These are phyloP conservation scores for Tinamus major DNA, from an alignment of 2,797 vertebrate genomes.

Conservation along the genomic window DNA sequence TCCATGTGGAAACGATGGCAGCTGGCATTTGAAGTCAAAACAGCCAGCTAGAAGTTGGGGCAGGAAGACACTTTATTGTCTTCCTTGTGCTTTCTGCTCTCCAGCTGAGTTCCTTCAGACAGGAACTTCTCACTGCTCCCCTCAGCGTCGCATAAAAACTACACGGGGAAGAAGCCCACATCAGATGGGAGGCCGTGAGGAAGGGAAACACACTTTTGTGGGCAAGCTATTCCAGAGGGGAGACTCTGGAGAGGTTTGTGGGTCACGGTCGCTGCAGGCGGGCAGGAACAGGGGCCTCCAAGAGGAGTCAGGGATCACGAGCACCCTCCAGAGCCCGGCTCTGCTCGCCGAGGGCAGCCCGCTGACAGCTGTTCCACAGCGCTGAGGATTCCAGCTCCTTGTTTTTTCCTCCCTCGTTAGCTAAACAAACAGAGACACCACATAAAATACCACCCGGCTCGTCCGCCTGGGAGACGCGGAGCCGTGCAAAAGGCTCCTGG, in stretches of 20 bases:
- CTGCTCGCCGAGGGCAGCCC: not conserved
- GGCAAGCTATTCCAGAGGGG: not conserved
- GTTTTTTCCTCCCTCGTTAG: constrained; percentile 36
- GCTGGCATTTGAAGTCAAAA: constrained; percentile 19
- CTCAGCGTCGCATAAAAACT: constrained; percentile 4
- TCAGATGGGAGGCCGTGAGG: not conserved
- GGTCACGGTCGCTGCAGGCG: accelerated
- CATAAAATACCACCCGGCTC: constrained; percentile 30
- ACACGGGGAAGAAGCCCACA: not conserved
- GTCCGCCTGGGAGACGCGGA: not conserved
- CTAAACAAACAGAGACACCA: constrained; percentile 59
- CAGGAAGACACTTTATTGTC: constrained; percentile 34
- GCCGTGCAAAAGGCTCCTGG: not conserved
- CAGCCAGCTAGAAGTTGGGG: not conserved
- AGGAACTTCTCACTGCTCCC: not conserved
- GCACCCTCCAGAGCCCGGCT: not conserved
- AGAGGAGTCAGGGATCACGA: not conserved
- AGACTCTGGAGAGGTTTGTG: not conserved
- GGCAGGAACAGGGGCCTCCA: not conserved
- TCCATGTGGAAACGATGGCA: constrained; percentile 44
- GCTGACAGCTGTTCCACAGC: constrained; percentile 36
- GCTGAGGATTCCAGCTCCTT: constrained; percentile 14
- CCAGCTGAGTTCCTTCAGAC: not conserved
- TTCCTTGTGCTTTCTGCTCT: constrained; percentile 33
- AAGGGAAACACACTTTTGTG: not conserved